phyloP scores from a whole-genome alignment of 2,113 vertebrate genomes.

The Haemorhous mexicanus region DNA sequence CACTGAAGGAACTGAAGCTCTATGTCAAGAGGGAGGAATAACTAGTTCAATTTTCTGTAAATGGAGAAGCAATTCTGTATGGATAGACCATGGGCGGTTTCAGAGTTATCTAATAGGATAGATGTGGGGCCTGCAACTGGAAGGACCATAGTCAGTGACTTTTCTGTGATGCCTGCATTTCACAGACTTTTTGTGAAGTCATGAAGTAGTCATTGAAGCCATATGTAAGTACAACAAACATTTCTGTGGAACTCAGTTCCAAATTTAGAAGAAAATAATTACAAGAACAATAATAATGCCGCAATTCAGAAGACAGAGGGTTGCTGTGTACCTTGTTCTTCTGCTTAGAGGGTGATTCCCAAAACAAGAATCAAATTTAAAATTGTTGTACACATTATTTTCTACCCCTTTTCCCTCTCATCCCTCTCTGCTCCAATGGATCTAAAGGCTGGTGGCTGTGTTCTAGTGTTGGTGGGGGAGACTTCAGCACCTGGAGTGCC shows the following conservation, averaged over 20 bases:
- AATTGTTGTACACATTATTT: neutral
- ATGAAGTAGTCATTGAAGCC: neutral
- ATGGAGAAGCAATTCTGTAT: neutral
- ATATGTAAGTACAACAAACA: neutral
- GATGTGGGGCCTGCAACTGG: neutral
- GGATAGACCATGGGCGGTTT: neutral
- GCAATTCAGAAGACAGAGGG: neutral
- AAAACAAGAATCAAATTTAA: neutral
- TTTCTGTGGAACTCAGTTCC: neutral
- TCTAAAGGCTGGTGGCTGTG: neutral
- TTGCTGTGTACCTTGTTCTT: neutral
- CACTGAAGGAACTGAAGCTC: neutral
- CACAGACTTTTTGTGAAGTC: neutral
- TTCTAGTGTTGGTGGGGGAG: neutral
- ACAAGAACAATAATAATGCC: neutral
- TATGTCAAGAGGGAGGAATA: neutral
- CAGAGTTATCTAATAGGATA: neutral
- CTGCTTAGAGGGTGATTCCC: neutral
- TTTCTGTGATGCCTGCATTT: neutral
- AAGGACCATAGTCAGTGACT: neutral
- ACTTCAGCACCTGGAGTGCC: neutral
- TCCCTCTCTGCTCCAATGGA: fast-evolving
- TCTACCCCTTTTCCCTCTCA: neutral
- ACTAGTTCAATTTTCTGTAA: neutral
- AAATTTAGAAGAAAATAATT: neutral